Evolutionary conservation across 2,797 vertebrate species (phyloP).

Genomic region (Zalophus californianus): DNA sequence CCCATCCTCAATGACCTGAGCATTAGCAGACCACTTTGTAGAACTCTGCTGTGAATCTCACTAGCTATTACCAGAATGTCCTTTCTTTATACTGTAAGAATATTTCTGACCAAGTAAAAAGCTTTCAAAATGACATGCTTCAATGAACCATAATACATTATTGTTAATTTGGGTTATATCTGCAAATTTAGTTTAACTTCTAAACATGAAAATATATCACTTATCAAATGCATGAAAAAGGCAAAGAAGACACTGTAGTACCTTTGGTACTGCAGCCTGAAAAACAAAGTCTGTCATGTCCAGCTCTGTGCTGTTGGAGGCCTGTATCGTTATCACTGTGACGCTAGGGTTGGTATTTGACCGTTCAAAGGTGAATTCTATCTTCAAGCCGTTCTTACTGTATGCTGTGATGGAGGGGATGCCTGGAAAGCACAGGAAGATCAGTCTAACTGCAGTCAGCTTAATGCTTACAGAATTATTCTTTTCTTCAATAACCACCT

Average conservation of each 20-base stretch:
- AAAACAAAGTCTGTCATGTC: constrained; percentile 99
- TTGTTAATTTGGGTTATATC: constrained; percentile 31
- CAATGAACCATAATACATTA: neutral
- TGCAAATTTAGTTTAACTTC: constrained; percentile 43
- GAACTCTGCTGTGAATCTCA: constrained; percentile 29
- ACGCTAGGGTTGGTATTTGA: constrained; percentile 98
- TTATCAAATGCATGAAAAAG: constrained; percentile 29
- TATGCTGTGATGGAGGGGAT: constrained; percentile 98
- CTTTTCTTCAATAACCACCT: neutral
- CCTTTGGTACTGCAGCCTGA: constrained; percentile 99
- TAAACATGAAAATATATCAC: constrained; percentile 50
- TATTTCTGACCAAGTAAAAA: constrained; percentile 43
- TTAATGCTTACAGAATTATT: constrained; percentile 47
- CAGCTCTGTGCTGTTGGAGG: constrained; percentile 96
- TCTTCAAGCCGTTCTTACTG: constrained; percentile 99
- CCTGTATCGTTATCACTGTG: constrained; percentile 98
- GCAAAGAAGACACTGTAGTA: constrained; percentile 80
- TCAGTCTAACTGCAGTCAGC: constrained; percentile 6
- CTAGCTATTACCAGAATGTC: constrained; percentile 16
- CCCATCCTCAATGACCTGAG: neutral
- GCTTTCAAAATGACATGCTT: constrained; percentile 52
- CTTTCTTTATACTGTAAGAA: constrained; percentile 34
- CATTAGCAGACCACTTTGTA: constrained; percentile 7
- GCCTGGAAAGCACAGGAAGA: constrained; percentile 87
- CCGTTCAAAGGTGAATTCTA: constrained; percentile 99